These are phyloP conservation scores for Cephus nigrinus DNA, from an alignment of 2,888 invertebrate genomes.

Conservation along the genomic window DNA sequence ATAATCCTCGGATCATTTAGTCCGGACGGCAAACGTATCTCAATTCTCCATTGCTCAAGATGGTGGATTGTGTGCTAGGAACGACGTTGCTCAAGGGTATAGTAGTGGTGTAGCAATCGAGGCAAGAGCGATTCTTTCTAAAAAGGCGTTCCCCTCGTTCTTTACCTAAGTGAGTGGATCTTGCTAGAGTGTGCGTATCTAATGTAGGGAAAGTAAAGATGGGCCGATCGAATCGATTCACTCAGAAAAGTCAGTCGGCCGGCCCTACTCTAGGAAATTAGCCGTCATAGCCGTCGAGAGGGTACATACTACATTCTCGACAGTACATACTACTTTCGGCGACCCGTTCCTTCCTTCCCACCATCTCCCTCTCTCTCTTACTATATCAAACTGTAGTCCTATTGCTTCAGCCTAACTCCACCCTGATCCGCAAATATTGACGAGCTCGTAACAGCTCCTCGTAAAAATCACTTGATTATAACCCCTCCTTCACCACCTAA, in stretches of 20 bases:
- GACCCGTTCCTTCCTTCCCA: conserved; percentile 17
- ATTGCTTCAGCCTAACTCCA: conserved; percentile 35
- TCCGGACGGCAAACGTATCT: background rate
- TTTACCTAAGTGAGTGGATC: background rate
- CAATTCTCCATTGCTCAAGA: background rate
- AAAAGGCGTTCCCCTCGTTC: background rate
- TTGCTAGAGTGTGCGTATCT: conserved; percentile 3
- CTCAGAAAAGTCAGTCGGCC: conserved; percentile 10
- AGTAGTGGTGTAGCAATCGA: background rate
- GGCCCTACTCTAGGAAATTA: conserved; percentile 41
- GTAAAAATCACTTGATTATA: conserved; percentile 56
- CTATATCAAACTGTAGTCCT: conserved; percentile 20
- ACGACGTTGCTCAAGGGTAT: background rate
- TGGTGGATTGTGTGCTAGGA: background rate
- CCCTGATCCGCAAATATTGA: conserved; percentile 55
- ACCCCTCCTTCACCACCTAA: conserved; percentile 9
- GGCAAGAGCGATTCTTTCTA: background rate
- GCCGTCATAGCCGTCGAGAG: conserved; percentile 32
- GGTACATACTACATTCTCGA: conserved; percentile 24
- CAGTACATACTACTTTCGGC: background rate
- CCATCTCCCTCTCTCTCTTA: conserved; percentile 22
- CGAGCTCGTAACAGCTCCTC: conserved; percentile 46
- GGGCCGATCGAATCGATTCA: conserved; percentile 19
- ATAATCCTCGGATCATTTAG: background rate
- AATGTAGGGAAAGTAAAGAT: conserved; percentile 12